Conservation (phyloP, 2,888 invertebrate genomes). For the Chironomus riparius region DNA sequence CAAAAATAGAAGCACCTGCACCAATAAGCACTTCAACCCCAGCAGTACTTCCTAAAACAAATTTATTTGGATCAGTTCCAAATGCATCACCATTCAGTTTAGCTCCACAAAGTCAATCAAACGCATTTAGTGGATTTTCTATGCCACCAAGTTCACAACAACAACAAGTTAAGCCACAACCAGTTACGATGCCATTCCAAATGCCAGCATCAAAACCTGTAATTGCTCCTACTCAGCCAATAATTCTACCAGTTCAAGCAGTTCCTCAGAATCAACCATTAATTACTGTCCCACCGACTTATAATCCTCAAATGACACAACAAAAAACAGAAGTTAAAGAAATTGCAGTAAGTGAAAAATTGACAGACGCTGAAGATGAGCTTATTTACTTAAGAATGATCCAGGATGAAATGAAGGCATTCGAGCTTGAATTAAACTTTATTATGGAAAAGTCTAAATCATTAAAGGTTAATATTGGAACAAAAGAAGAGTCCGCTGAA, state of each 20-base stretch:
- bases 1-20: neutral
- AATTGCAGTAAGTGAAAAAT: neutral
- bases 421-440: slow-evolving; percentile 56
- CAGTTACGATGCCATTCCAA: neutral
- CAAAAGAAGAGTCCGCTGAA: slow-evolving; percentile 47
- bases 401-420: slow-evolving; percentile 53
- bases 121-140: slow-evolving; percentile 25
- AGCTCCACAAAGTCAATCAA: slow-evolving; percentile 11
- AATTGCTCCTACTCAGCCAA: slow-evolving; percentile 13
- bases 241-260: slow-evolving; percentile 12
- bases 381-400: slow-evolving; percentile 51
- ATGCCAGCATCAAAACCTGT: neutral
- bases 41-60: neutral
- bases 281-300: slow-evolving; percentile 28
- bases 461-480: slow-evolving; percentile 47
- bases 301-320: slow-evolving; percentile 7
- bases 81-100: neutral
- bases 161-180: neutral
- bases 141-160: neutral
- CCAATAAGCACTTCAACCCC: slow-evolving; percentile 8
- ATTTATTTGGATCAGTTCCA: slow-evolving; percentile 3
- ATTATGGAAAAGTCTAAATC: slow-evolving; percentile 48
- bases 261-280: slow-evolving; percentile 26
- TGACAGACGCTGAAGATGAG: slow-evolving; percentile 18
- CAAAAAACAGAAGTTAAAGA: neutral